Base-by-base conservation (phyloP, 2,113 vertebrate species). In the Notothenia coriiceps region DNA sequence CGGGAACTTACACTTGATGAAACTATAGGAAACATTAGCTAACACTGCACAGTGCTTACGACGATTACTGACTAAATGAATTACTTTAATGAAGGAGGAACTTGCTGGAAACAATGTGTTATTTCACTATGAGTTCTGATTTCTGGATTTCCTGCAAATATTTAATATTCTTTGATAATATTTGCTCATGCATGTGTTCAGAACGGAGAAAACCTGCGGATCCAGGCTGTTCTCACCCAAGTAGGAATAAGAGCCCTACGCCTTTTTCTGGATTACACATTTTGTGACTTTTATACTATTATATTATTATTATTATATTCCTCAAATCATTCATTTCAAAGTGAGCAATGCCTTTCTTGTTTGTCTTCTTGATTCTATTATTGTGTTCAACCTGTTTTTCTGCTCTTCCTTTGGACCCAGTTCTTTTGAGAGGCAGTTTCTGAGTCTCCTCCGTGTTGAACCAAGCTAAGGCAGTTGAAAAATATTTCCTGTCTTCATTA, bases 401-500 rank as follows among this genome's bases (percentile, higher is more conserved):
- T 74, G 55, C 74, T 73, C 43, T 57, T 78, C 74, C 56, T 50
- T 77, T 89, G 67, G 35, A 61, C 72, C 56, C n/a, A 7, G 29
- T 52, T 73, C 64, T 72, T 15, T 69, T 87, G 61, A 18, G 17
- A 80, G 74, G 79, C 47, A 35, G 51, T 80, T 82, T 89, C 66
- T 57, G 29, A 60, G 56, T 74, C 85, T 77, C 40, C 49, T 89
- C 71, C 52, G 81, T 81, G 77, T 76, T 83, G 81, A 74, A 71
- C 79, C 87, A 83, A 93, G 89, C 87, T 74, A 57, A 87, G 77
- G 88, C 85, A 82, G 71, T 80, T 62, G 74, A 87, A 89, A 92
- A 93, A 92, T 89, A 92, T 91, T 92, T 94, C 93, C 90, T 90
- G 86, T 80, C 88, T 92, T 93, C 81, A 82, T 92, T 89, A 90